These are phyloP conservation scores for Glaucidium brasilianum DNA, from an alignment of 2,113 vertebrate genomes.

Conservation along the genomic window DNA sequence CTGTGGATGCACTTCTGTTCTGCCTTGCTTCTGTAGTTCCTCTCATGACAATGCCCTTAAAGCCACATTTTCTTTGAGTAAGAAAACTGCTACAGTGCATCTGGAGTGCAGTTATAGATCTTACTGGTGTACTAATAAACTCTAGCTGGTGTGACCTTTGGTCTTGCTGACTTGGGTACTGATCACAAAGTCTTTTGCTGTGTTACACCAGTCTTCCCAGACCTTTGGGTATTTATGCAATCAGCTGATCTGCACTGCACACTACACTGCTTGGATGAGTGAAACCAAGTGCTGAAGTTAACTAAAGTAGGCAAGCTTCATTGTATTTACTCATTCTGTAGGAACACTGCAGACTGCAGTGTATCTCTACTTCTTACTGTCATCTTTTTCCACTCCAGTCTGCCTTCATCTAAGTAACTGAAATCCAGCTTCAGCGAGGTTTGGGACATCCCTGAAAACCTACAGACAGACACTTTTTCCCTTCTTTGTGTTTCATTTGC, in stretches of 20 bases:
- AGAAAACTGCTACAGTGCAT: not conserved
- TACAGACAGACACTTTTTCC: not conserved
- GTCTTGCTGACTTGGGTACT: not conserved
- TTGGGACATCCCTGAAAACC: not conserved
- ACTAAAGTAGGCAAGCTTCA: not conserved
- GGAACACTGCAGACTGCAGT: not conserved
- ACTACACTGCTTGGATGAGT: not conserved
- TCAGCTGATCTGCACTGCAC: not conserved
- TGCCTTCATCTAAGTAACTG: not conserved
- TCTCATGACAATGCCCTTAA: not conserved
- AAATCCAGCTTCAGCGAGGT: not conserved
- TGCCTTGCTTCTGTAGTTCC: not conserved
- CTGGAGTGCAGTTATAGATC: fast-evolving
- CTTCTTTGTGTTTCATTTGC: not conserved
- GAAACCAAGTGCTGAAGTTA: not conserved
- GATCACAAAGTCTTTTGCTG: not conserved
- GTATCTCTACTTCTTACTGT: not conserved
- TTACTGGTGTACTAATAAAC: not conserved
- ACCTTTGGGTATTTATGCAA: not conserved
- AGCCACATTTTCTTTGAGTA: not conserved
- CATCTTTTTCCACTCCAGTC: not conserved
- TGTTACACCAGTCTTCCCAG: not conserved
- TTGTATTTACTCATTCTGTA: not conserved
- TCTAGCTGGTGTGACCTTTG: not conserved
- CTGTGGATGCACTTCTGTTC: not conserved